These are phyloP conservation scores for Phytoseiulus persimilis DNA, from an alignment of 2,888 invertebrate species.

Conservation along the genomic window DNA sequence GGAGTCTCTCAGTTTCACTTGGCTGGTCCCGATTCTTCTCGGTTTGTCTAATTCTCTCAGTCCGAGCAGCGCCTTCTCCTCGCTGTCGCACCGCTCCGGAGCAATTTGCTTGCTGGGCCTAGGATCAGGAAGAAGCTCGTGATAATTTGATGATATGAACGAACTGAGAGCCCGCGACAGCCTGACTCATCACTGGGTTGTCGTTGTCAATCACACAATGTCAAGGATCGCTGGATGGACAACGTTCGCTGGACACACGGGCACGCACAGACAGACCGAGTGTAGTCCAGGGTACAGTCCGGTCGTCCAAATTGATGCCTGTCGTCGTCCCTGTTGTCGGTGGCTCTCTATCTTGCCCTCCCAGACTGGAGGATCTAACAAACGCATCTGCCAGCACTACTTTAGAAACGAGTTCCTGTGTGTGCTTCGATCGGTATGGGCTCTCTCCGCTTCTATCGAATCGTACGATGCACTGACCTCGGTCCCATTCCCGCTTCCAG, in stretches of 20 bases:
- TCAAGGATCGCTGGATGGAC: background rate
- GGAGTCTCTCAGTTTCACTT: background rate
- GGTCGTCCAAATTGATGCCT: background rate
- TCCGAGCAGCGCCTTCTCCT: background rate
- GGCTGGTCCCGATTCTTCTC: background rate
- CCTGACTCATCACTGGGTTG: background rate
- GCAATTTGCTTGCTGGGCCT: background rate
- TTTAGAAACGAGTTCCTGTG: background rate
- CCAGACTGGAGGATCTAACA: background rate
- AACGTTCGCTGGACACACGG: background rate
- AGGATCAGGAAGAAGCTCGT: constrained; percentile 10
- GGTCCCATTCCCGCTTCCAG: background rate
- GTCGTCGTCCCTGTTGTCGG: background rate
- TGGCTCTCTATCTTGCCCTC: background rate
- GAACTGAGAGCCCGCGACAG: background rate
- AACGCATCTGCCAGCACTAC: background rate
- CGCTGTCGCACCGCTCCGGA: background rate
- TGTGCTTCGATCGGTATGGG: too few species aligned
- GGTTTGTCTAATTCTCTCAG: background rate
- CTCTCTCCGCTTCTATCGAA: too few species aligned
- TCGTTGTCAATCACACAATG: constrained; percentile 5
- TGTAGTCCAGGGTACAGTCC: background rate
- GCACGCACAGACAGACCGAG: background rate
- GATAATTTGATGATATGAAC: constrained; percentile 39
- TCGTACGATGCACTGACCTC: background rate